Base-by-base conservation (phyloP, 2,113 vertebrate genomes). In the Delphinapterus leucas region DNA sequence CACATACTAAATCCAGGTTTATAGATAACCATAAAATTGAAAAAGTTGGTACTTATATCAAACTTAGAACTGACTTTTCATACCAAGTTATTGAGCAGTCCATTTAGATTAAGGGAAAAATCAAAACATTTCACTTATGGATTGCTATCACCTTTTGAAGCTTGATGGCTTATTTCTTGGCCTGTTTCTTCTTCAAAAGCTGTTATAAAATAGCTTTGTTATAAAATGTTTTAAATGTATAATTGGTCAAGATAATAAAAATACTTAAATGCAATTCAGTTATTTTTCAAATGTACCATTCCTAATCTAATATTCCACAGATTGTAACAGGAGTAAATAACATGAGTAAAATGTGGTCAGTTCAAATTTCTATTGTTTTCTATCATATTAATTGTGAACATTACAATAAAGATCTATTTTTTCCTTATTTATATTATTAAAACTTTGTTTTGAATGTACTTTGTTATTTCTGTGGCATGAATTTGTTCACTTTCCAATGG, bases 21-120 rank as follows among this genome's bases (percentile, higher is more conserved):
- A 97, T 97, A 97, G 92, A 92, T 85, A 96, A 94, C 84, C 67
- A 97, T 97, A 97, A 98, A 97, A 96, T 81, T 96, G 89, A 97
- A 97, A 97, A 96, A 63, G 60, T 94, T 97, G 77, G 53, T 95
- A 77, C 84, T 94, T 95, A 96, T 38, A 85, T 67, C 44, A 85
- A 96, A 86, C 36, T 96, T 96, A 89, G 55, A 94, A 91, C 38
- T 96, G 91, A 44, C 11, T 95, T 96, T 97, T 96, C 93, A 98
- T 68, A 33, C 23, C 21, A 96, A 55, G 28, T 97, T 5, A 8
- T 1, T 83, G 81, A 85, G 12, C n/a, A 96, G 44, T 25, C 74
- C 68, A 95, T 93, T 90, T 89, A 97, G 38, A 96, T 70, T 94
- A 97, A 97, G 61, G 25, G 23, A 55, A 83, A 93, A 97, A 73